Evolutionary conservation across 2,797 vertebrate species (phyloP).

Genomic region (Carcharodon carcharias): DNA sequence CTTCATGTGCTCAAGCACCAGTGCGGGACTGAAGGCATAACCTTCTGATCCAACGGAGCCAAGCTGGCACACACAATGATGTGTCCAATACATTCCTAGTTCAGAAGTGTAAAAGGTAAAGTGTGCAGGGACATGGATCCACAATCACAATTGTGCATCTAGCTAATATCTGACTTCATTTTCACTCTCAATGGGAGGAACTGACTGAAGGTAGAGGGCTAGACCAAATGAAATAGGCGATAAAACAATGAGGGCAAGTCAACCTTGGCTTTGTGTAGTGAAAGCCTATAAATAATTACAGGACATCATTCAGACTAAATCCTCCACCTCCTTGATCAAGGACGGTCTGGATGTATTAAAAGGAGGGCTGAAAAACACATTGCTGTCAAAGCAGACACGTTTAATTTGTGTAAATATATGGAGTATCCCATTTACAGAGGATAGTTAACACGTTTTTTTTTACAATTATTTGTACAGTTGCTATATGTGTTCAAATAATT

Average conservation of each 20-base stretch:
- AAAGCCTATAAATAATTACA: neutral
- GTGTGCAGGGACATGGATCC: neutral
- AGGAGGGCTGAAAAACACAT: neutral
- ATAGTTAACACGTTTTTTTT: neutral
- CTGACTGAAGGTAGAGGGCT: neutral
- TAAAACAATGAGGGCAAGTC: neutral
- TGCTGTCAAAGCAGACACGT: neutral
- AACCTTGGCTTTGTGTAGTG: neutral
- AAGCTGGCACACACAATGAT: neutral
- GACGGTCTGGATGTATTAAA: neutral
- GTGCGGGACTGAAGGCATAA: neutral
- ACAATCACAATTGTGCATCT: neutral
- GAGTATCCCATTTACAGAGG: neutral
- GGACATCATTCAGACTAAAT: neutral
- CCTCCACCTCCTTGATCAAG: neutral
- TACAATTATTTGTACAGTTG: neutral
- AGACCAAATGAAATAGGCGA: neutral
- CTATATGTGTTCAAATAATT: neutral
- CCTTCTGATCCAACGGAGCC: neutral
- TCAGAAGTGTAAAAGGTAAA: neutral
- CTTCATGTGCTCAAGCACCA: neutral
- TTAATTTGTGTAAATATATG: constrained; percentile 2
- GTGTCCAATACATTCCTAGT: neutral
- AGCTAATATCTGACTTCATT: neutral
- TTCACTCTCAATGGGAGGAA: neutral